Evolutionary conservation across 1,140 invertebrate genomes (phyloP), one percentile per base, ranked within the genome.

Genomic region (Colletes latitarsis): DNA sequence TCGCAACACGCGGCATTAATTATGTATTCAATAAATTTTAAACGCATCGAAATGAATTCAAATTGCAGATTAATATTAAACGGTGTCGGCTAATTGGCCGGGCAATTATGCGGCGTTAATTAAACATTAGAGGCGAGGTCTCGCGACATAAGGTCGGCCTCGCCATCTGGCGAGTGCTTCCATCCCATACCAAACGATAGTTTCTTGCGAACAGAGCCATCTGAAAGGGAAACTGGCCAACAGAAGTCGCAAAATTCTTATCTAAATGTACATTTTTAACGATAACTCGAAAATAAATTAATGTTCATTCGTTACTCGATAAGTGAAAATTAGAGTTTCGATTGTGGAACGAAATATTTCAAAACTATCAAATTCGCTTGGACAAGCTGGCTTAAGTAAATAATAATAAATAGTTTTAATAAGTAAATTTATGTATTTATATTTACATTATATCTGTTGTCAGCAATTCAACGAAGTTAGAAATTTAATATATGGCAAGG

Each of bases 21-120:
- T 92, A 91, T 90, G 88, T 88, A 90, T 91, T 92, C 89, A 92
- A 93, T 93, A 89, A 92, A 92, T 92, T 91, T 91, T 89, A 90
- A 91, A 89, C 88, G 83, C 86, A 92, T 91, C 90, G 83, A 92
- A 93, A 92, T 92, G 86, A 92, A 91, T 93, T 93, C 90, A 90
- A 93, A 92, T 92, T 90, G 90, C 86, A 90, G 89, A 93, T 93
- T 91, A 93, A 92, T 93, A 93, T 92, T 90, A 88, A 92, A 89
- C 89, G 87, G 84, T 72, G 82, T 82, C 69, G 76, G 77, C 88
- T 92, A 93, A 93, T 92, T 92, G 89, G 88, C 73, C 82, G 81
- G 79, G 88, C 90, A 90, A 92, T 92, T 92, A 91, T 91, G 85
- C 89, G 76, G 84, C 82, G 88, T 91, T 91, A 92, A 92, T 92